Evolutionary conservation across 2,888 invertebrate genomes (phyloP), one percentile per base, ranked within the genome.

Genomic region (Melieria picta): DNA sequence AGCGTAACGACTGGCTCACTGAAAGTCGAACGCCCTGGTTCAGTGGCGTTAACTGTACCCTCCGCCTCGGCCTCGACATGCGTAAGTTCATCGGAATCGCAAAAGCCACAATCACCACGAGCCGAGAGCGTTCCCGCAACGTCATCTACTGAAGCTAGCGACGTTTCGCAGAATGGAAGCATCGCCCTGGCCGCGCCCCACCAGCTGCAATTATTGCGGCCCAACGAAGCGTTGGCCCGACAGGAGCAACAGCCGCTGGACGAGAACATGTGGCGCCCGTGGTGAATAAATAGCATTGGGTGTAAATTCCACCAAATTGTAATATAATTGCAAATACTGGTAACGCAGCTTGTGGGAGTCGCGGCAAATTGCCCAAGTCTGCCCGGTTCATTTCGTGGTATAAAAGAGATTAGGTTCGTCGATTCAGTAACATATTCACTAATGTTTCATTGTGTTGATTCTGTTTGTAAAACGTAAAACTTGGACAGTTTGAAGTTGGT

Each of bases 231-330:
- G 42, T 72, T 75, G 46, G 55, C 43, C 66, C 69, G 60, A 6
- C 66, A 70, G 45, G 63, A 71, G 13, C 71, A 74, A 69, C 75
- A 68, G 30, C 80, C 86, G 57, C 80, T 83, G 72, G 86, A 87
- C 76, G 87, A 88, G 77, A 88, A 82, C 79, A 88, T 89, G 89
- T 89, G 89, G 89, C 84, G 89, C 73, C 89, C 89, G 65, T 89
- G 89, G 89, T 89, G 83, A 76, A 74, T 57, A 46, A 6, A 50
- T 50, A 50, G 11, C 30, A 30, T 30, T 30, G 30, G 30, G 30
- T 30, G 30, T 30, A 30, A 30, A 30, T 30, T 30, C 30, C 30
- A 30, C 30, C 30, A 30, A 30, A 30, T 30, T 30, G 30, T 30
- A 30, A 30, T 30, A 30, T 30, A 30, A 30, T 30, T 30, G 30